A percentile compares a stretch with the other conserved stretches of the same genome.
These are phyloP conservation scores for Oreotrochilus melanogaster DNA, from an alignment of 2,113 vertebrate genomes.

Conservation along the genomic window DNA sequence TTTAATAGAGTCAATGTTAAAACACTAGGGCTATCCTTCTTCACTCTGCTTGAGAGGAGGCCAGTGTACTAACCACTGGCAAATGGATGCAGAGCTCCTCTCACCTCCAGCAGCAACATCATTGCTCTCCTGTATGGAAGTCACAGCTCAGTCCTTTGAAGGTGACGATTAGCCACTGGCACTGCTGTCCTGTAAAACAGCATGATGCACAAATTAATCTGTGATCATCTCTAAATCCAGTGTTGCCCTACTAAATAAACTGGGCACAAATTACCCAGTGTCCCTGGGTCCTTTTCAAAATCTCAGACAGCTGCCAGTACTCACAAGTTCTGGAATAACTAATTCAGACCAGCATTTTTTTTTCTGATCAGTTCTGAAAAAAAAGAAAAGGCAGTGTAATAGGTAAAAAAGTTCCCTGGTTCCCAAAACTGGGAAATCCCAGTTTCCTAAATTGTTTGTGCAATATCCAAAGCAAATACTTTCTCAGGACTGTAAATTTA, in stretches of 20 bases:
- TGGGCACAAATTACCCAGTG: background rate
- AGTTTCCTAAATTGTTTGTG: background rate
- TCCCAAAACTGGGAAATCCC: background rate
- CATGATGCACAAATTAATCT: background rate
- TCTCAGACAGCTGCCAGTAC: background rate
- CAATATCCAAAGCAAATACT: background rate
- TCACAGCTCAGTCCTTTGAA: background rate
- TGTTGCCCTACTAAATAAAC: background rate
- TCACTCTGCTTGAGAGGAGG: background rate
- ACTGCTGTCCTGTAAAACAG: background rate
- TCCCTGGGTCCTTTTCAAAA: background rate
- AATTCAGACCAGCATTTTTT: background rate
- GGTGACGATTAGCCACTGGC: background rate
- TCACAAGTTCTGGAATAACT: background rate
- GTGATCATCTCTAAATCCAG: background rate
- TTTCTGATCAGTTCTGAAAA: background rate
- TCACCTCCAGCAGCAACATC: background rate
- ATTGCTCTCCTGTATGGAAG: background rate
- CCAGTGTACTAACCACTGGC: background rate
- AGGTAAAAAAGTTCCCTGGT: background rate
- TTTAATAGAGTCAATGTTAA: background rate
- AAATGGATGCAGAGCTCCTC: accelerated
- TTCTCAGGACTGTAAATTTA: background rate
- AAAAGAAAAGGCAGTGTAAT: background rate
- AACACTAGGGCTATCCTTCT: background rate